A percentile compares a stretch with the other conserved stretches of the same genome.
Conservation (phyloP, 2,888 invertebrate species). For the Actias luna region DNA sequence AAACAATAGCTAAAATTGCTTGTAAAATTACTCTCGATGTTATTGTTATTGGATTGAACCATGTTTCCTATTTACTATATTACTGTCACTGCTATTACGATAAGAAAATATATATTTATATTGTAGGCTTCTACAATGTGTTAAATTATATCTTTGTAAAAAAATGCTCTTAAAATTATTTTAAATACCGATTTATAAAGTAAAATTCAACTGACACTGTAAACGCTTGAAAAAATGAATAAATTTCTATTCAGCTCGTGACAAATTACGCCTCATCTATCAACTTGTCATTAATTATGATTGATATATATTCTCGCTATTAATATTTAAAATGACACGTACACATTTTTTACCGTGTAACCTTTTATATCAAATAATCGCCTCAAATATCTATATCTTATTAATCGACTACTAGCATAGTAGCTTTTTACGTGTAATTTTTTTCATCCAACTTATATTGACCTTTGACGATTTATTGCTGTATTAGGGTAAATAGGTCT, state of each 20-base stretch:
- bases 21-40: no score
- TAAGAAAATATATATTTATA: no score
- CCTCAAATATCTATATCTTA: slow-evolving; percentile 45
- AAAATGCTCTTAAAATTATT: no score
- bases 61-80: no score
- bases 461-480: slow-evolving; percentile 21
- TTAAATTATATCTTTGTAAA: no score
- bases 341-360: slow-evolving; percentile 41
- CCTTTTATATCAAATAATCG: slow-evolving; percentile 49
- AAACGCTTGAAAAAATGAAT: not conserved
- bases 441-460: slow-evolving; percentile 28
- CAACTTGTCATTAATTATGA: slow-evolving; percentile 46
- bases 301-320: slow-evolving; percentile 51
- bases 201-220: slow-evolving; percentile 1
- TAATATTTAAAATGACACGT: slow-evolving; percentile 36
- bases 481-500: slow-evolving; percentile 18
- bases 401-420: slow-evolving; percentile 43
- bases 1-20: no score
- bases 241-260: slow-evolving; percentile 10
- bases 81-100: no score
- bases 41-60: no score
- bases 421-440: slow-evolving; percentile 33
- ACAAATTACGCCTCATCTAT: slow-evolving; percentile 27
- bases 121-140: no score
- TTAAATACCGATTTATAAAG: no score